phyloP scores from a whole-genome alignment of 2,797 vertebrate genomes.

The Falco columbarius region DNA sequence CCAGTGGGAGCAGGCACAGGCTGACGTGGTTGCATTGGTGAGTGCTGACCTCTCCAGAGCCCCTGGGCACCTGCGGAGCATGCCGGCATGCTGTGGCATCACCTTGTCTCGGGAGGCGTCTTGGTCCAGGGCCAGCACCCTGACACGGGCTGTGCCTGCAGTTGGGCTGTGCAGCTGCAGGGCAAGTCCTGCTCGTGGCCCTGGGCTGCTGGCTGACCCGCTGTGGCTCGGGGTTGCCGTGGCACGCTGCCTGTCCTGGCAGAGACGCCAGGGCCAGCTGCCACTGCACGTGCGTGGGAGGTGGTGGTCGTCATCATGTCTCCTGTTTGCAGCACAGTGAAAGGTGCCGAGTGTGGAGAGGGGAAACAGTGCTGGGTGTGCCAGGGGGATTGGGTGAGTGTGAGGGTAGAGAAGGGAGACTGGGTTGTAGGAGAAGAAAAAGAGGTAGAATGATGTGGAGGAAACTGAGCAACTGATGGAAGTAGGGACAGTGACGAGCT shows the following conservation, averaged over 20 bases:
- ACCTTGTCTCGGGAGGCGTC: not conserved
- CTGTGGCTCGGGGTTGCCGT: too few relatives aligned
- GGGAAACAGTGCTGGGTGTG: not conserved
- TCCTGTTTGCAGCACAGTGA: too few relatives aligned
- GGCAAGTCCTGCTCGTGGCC: not conserved
- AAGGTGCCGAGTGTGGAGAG: not conserved
- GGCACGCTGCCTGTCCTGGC: not conserved
- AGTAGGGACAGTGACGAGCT: too few relatives aligned
- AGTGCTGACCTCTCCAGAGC: not conserved
- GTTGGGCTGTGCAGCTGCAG: not conserved
- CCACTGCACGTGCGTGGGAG: accelerated
- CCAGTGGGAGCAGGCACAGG: not conserved
- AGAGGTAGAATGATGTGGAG: not conserved
- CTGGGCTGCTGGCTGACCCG: not conserved
- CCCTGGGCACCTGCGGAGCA: not conserved
- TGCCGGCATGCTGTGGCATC: accelerated
- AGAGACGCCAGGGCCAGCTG: not conserved
- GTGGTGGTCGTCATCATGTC: not conserved
- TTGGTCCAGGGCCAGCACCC: not conserved
- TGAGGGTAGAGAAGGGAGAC: not conserved
- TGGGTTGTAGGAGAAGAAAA: not conserved
- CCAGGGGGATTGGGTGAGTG: not conserved
- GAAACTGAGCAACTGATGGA: not conserved
- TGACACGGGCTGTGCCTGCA: not conserved
- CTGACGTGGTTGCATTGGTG: accelerated